A percentile compares a stretch with the other conserved stretches of the same genome.
Conservation (phyloP, 35 echinoderm and acorn worm genomes). For the Heliocidaris tuberculata region DNA sequence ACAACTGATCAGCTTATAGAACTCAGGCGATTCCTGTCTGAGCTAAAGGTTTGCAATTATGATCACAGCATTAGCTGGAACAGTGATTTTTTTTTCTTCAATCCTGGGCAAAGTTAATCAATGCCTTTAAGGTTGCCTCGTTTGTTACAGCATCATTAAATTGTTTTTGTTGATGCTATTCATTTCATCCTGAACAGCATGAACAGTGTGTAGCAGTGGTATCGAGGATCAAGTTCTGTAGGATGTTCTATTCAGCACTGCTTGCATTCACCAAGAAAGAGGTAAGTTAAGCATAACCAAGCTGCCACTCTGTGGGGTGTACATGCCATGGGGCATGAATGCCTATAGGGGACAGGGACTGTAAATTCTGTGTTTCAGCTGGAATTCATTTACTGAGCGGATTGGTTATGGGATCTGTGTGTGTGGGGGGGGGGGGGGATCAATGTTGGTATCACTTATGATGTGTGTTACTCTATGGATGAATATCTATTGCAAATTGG, state of each 20-base stretch:
- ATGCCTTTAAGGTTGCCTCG: background rate
- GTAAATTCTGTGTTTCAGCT: background rate
- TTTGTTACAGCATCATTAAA: background rate
- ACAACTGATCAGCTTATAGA: no score
- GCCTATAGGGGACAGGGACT: background rate
- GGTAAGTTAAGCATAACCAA: conserved; percentile 44
- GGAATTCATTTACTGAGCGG: no score
- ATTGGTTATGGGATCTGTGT: no score
- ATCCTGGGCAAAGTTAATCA: no score
- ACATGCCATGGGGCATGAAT: background rate
- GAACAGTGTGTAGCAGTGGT: conserved; percentile 78
- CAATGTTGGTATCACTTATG: no score
- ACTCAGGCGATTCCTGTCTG: no score
- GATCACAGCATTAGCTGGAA: no score
- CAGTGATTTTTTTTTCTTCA: background rate
- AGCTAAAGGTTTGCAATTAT: no score
- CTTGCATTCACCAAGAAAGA: conserved; percentile 87
- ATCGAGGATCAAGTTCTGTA: conserved; percentile 80
- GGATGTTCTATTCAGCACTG: conserved; percentile 84
- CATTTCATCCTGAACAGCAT: conserved; percentile 63
- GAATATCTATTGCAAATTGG: no score
- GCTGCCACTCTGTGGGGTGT: background rate
- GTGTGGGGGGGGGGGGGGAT: no score
- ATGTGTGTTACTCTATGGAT: no score
- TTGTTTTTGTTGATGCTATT: background rate